Evolutionary conservation across 2,113 vertebrate genomes (phyloP).

Genomic region (Dromas ardeola): DNA sequence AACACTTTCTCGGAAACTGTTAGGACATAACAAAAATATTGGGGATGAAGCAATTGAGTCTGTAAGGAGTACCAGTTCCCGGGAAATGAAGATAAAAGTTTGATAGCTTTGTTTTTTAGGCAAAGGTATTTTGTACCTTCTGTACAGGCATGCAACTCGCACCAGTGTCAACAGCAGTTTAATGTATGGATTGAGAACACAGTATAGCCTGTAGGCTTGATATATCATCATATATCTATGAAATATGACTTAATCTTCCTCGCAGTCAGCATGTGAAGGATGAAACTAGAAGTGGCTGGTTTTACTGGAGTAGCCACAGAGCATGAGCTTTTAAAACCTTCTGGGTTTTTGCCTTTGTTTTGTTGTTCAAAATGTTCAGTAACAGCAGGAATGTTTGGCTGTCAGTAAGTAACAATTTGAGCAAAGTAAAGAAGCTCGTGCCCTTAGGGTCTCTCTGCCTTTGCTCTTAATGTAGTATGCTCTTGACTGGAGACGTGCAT

Average conservation of each 20-base stretch:
- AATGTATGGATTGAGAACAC: conserved; percentile 25
- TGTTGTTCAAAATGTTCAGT: background rate
- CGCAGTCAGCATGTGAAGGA: background rate
- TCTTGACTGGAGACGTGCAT: background rate
- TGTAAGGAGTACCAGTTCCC: background rate
- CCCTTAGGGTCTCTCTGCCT: background rate
- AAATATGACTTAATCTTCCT: background rate
- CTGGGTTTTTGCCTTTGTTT: background rate
- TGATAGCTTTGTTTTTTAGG: background rate
- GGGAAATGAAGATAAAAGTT: background rate
- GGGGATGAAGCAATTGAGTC: background rate
- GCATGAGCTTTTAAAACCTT: background rate
- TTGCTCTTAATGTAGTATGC: background rate
- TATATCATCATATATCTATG: background rate
- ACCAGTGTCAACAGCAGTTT: background rate
- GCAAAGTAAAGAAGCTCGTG: background rate
- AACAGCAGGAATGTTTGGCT: background rate
- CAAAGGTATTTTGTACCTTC: background rate
- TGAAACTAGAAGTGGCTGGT: background rate
- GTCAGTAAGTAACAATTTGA: conserved; percentile 5
- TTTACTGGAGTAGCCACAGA: background rate
- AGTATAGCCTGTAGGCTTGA: background rate
- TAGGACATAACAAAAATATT: background rate
- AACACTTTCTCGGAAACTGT: background rate
- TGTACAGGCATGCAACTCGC: background rate